Percentiles rank a stretch among this genome's conserved stretches.
Conservation (phyloP, 2,888 invertebrate genomes). For the Pelosia muscerda region DNA sequence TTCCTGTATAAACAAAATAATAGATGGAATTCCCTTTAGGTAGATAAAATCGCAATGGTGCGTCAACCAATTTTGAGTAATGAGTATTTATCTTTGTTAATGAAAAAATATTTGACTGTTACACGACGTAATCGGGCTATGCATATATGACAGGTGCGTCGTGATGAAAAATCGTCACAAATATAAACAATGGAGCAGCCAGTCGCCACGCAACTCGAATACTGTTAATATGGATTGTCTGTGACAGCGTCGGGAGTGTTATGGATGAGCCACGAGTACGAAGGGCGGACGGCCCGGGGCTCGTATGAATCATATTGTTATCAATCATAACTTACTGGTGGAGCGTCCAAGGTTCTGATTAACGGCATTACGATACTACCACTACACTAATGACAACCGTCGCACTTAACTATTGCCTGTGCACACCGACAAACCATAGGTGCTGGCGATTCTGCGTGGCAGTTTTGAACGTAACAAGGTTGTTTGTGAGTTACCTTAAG, state of each 20-base stretch:
- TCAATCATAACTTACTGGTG: constrained; percentile 84
- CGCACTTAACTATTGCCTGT: constrained; percentile 32
- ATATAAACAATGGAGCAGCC: constrained; percentile 49
- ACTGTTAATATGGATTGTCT: constrained; percentile 68
- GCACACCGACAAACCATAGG: not conserved
- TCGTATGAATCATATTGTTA: constrained; percentile 70
- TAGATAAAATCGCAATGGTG: constrained; percentile 14
- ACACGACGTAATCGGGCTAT: constrained; percentile 42
- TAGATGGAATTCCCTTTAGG: not conserved
- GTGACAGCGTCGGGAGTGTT: constrained; percentile 68
- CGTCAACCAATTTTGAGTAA: constrained; percentile 30
- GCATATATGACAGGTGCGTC: constrained; percentile 45
- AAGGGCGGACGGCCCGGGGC: constrained; percentile 51
- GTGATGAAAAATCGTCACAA: constrained; percentile 48
- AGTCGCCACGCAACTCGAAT: constrained; percentile 46
- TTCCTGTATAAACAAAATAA: constrained; percentile 1
- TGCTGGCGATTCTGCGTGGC: not conserved
- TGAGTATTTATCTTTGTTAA: constrained; percentile 29
- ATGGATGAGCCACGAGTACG: constrained; percentile 65
- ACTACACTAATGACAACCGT: constrained; percentile 55
- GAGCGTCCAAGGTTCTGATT: constrained; percentile 69
- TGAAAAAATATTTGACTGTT: constrained; percentile 40
- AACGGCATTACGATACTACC: constrained; percentile 55
- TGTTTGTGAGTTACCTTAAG: not conserved
- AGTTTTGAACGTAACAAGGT: not conserved